Conservation (phyloP, 1,140 invertebrate genomes). For the Magallana gigas region DNA sequence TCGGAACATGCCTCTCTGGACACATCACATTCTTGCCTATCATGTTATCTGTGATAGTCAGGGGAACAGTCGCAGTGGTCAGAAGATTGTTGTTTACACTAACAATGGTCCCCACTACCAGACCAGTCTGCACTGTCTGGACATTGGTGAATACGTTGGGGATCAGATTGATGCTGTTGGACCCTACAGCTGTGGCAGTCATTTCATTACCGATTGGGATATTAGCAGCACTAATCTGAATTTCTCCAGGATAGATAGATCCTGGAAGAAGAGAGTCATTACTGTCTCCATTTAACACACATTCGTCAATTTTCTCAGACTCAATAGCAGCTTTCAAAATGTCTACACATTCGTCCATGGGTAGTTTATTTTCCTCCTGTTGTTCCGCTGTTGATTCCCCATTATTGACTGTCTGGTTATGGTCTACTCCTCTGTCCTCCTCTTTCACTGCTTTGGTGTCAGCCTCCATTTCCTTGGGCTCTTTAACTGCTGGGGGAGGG, state of each 20-base stretch:
- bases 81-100: slow-evolving; percentile 40
- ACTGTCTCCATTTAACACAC: slow-evolving; percentile 40
- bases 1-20: slow-evolving; percentile 66
- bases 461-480: neutral
- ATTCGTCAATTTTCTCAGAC: slow-evolving; percentile 42
- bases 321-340: slow-evolving; percentile 39
- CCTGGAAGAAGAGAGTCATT: slow-evolving; percentile 38
- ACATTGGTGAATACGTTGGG: slow-evolving; percentile 39
- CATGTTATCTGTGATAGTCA: slow-evolving; percentile 8
- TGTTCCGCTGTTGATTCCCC: neutral
- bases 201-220: slow-evolving; percentile 42
- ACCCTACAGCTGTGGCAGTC: slow-evolving; percentile 32
- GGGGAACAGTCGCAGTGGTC: slow-evolving; percentile 29
- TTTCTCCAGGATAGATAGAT: slow-evolving; percentile 13
- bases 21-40: slow-evolving; percentile 46
- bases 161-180: slow-evolving; percentile 35
- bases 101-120: slow-evolving; percentile 31
- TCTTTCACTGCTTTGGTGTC: slow-evolving; percentile 9
- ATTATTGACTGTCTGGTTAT: neutral
- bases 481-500: slow-evolving; percentile 23
- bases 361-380: slow-evolving; percentile 5
- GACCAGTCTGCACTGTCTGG: slow-evolving; percentile 39
- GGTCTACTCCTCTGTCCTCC: neutral
- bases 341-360: slow-evolving; percentile 29
- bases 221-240: slow-evolving; percentile 23